phyloP scores from a whole-genome alignment of 1,140 invertebrate genomes.

The Papilio machaon region DNA sequence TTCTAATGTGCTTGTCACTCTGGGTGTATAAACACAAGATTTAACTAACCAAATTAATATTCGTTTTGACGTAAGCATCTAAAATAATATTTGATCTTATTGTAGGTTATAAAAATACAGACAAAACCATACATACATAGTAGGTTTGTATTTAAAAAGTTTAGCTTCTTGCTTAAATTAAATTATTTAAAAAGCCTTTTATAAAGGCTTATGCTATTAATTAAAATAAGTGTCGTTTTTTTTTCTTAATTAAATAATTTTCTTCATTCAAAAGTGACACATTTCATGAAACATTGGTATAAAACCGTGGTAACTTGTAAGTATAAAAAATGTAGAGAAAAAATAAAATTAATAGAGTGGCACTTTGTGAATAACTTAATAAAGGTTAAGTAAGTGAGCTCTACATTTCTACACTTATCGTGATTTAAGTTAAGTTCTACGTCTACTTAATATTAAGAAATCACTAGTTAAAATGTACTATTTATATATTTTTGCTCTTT shows the following conservation, averaged over 20 bases:
- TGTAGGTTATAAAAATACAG: not conserved
- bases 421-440: not conserved
- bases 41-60: not conserved
- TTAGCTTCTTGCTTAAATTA: not conserved
- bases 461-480: not conserved
- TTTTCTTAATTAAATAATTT: not conserved
- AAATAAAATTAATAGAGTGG: not conserved
- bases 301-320: too few species aligned
- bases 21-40: not conserved
- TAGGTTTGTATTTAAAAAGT: not conserved
- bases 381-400: not conserved
- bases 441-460: not conserved
- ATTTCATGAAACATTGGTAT: not conserved
- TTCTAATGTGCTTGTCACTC: not conserved
- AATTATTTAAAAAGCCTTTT: not conserved
- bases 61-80: not conserved
- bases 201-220: not conserved
- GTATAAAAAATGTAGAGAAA: not conserved
- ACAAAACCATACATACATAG: not conserved
- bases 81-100: not conserved
- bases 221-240: not conserved
- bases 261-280: not conserved
- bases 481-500: not conserved
- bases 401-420: constrained; percentile 6
- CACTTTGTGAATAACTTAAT: constrained; percentile 1